These are phyloP conservation scores for Oxyteleia sp. DNA, from an alignment of 2,888 invertebrate genomes.

Conservation along the genomic window DNA sequence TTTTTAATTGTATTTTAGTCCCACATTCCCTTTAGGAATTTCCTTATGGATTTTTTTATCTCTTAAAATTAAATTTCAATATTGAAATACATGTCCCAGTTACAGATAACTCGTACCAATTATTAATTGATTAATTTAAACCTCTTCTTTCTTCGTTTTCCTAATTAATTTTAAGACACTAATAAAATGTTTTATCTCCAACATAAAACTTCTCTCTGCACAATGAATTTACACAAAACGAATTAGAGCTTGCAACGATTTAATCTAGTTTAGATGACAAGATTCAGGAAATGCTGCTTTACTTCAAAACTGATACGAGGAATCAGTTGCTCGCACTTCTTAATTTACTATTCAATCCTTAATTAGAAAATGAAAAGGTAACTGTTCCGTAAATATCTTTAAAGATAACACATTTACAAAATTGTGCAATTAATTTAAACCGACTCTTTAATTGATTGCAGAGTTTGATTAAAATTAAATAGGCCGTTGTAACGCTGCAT, in stretches of 20 bases:
- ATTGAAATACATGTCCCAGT: too few relatives aligned
- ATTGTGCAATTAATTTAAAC: neutral
- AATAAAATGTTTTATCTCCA: neutral
- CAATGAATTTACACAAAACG: slow-evolving; percentile 26
- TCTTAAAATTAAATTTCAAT: too few relatives aligned
- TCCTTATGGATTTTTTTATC: too few relatives aligned
- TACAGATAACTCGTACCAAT: too few relatives aligned
- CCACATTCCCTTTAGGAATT: too few relatives aligned
- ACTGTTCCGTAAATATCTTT: too few relatives aligned
- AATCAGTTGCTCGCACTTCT: neutral
- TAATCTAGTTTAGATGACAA: slow-evolving; percentile 1
- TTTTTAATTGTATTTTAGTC: too few relatives aligned
- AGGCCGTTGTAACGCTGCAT: neutral
- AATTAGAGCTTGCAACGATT: slow-evolving; percentile 30
- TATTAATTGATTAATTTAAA: neutral
- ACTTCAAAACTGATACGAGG: too few relatives aligned
- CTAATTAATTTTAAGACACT: neutral
- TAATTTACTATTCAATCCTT: slow-evolving; percentile 3
- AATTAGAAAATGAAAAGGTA: too few relatives aligned
- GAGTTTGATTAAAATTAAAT: slow-evolving; percentile 3
- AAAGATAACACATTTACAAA: too few relatives aligned
- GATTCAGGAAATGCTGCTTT: neutral
- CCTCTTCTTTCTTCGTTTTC: neutral
- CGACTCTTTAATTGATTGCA: neutral
- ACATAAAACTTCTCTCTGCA: neutral